Base-by-base conservation (phyloP, 2,888 invertebrate species). In the Meandrusa payeni region DNA sequence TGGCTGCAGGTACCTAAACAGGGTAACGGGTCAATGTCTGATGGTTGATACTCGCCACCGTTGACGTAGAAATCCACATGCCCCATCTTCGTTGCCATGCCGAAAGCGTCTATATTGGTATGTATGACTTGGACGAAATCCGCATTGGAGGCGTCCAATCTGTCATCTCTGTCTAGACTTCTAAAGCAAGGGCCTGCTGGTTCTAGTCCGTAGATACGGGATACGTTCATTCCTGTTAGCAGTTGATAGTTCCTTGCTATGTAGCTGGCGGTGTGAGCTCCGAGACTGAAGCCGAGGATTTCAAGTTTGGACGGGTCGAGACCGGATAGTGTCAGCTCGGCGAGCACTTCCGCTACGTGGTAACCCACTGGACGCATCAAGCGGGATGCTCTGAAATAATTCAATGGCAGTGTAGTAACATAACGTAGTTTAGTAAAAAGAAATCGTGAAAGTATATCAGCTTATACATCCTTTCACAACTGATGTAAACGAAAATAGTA, bases 111-210 rank as follows among this genome's bases (percentile, higher is more conserved):
- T n/a, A 86, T 82, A 38, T 86, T 87, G 0, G 85, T 85, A 37
- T 87, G 86, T 2, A 87, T 54, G 0, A 86, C 83, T 54, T 80
- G 75, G 0, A 87, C 83, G 23, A 81, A 86, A 42, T 83, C 81
- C 0, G 85, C 85, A 33, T 85, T 64, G 0, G 79, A 72, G 0
- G 71, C 60, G 29, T 76, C 69, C 0, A 87, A 58, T 29, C 86
- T 59, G 0, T 82, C 72, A 0, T 62, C 50, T 0, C 66, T 50
- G 0, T 55, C 64, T 6, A 83, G 46, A 1, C 59, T 66, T 33
- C 86, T 64, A 22, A 82, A 87, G 50, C 87, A 87, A 0, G 87
- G 83, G 0, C 87, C 87, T 0, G 85, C 78, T 0, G 87, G 87
- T 49, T 85, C 86, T 27, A 87, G 41, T 0, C 76, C 73, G 0